Percentiles rank a stretch among this genome's conserved stretches.
Conservation (phyloP, 2,888 invertebrate genomes). For the Pomacea canaliculata region DNA sequence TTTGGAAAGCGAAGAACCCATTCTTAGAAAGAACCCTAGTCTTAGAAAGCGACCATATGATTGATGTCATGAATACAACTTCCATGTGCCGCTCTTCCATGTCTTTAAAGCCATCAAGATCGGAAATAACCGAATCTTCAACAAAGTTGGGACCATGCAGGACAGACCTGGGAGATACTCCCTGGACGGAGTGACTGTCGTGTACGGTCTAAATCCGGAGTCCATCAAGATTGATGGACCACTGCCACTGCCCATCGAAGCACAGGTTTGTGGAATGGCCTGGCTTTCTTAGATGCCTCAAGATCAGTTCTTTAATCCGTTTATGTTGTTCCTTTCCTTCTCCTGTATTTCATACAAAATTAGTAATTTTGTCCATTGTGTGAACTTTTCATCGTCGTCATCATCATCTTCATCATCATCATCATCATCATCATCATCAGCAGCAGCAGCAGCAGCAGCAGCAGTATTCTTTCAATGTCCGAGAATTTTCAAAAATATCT, state of each 20-base stretch:
- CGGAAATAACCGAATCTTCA: slow-evolving; percentile 43
- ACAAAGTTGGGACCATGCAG: slow-evolving; percentile 30
- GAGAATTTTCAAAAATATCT: no score
- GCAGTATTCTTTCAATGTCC: not conserved
- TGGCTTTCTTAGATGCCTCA: not conserved
- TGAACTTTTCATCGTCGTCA: not conserved
- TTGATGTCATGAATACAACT: no score
- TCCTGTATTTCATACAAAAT: no score
- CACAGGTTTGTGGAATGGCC: slow-evolving; percentile 42
- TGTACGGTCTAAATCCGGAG: slow-evolving; percentile 42
- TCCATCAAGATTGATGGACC: slow-evolving; percentile 48
- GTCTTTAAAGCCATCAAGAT: slow-evolving; percentile 42
- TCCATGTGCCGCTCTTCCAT: no score
- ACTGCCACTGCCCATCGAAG: slow-evolving; percentile 36
- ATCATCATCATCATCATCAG: not conserved
- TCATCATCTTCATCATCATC: not conserved
- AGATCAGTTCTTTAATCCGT: no score
- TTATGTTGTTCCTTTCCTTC: no score
- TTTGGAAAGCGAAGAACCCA: no score
- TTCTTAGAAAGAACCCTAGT: no score
- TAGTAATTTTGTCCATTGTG: no score
- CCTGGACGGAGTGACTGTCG: slow-evolving; percentile 37
- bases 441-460: not conserved
- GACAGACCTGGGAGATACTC: slow-evolving; percentile 40
- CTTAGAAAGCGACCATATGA: no score